These are phyloP conservation scores for Chanos chanos DNA, from an alignment of 2,797 vertebrate genomes.

Conservation along the genomic window DNA sequence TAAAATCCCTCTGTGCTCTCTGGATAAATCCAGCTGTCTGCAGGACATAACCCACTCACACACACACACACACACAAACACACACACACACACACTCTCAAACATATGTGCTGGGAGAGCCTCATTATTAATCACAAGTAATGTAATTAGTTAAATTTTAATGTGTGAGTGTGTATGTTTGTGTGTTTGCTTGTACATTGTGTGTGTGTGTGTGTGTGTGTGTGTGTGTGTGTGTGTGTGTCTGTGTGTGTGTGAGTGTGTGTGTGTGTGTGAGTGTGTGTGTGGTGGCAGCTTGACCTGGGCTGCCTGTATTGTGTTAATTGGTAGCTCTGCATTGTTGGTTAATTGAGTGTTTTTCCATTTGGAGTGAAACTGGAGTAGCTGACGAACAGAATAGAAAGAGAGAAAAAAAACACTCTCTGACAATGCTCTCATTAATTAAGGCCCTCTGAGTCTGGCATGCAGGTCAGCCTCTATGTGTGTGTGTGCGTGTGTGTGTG, in stretches of 20 bases:
- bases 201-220: conserved; percentile 64
- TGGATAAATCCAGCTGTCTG: conserved; percentile 88
- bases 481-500: conserved; percentile 11
- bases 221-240: conserved; percentile 70
- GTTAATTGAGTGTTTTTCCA: conserved; percentile 76
- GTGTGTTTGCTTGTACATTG: too few species aligned
- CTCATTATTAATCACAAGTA: conserved; percentile 99
- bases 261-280: conserved; percentile 68
- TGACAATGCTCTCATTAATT: conserved; percentile 71
- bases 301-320: conserved; percentile 87
- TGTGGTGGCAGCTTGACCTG: conserved; percentile 65
- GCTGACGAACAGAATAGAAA: conserved; percentile 58
- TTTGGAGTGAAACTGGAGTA: conserved; percentile 51
- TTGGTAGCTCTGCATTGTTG: conserved; percentile 78
- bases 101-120: conserved; percentile 51
- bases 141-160: conserved; percentile 96
- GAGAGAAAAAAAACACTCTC: conserved; percentile 51
- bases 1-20: conserved; percentile 93
- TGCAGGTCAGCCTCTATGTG: conserved; percentile 22
- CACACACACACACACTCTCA: conserved; percentile 12
- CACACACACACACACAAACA: conserved; percentile 30
- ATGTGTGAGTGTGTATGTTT: conserved; percentile 70
- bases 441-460: conserved; percentile 52
- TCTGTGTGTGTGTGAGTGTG: conserved; percentile 69
- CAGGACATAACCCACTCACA: conserved; percentile 49